Evolutionary conservation across 2,797 vertebrate species (phyloP).

Genomic region (Myoxocephalus aenaeus): DNA sequence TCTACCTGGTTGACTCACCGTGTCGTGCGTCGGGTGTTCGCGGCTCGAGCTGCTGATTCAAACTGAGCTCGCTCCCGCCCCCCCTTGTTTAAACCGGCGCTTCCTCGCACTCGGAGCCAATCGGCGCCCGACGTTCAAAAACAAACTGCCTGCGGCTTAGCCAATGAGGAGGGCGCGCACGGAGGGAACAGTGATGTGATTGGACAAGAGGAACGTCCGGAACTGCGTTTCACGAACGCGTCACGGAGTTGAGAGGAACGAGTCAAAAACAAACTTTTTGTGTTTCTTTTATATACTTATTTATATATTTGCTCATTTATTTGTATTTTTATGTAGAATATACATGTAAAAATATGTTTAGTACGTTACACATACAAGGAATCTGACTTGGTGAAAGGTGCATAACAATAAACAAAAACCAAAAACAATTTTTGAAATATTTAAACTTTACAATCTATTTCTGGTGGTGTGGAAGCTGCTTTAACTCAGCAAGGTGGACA

Average conservation of each 20-base stretch:
- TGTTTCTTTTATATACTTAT: neutral
- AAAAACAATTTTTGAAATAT: no score
- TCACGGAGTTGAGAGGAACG: neutral
- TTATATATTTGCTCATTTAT: no score
- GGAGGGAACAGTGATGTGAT: conserved; percentile 48
- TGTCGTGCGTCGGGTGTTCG: neutral
- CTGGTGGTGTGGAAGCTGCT: neutral
- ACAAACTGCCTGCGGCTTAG: conserved; percentile 30
- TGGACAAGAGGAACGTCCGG: conserved; percentile 45
- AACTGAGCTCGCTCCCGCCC: conserved; percentile 76
- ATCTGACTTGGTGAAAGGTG: no score
- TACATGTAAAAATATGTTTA: no score
- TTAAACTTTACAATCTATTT: no score
- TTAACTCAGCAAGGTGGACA: neutral
- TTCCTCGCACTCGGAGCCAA: conserved; percentile 63
- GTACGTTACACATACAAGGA: no score
- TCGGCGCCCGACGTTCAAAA: conserved; percentile 64
- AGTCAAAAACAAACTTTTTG: neutral
- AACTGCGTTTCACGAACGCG: neutral
- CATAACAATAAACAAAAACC: no score
- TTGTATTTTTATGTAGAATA: neutral
- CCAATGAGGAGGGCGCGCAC: conserved; percentile 42
- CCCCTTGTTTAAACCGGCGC: conserved; percentile 76
- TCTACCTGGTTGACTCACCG: conserved; percentile 27
- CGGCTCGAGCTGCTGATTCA: conserved; percentile 19